Evolutionary conservation across 2,113 vertebrate species (phyloP).

Genomic region (Zosterops lateralis): DNA sequence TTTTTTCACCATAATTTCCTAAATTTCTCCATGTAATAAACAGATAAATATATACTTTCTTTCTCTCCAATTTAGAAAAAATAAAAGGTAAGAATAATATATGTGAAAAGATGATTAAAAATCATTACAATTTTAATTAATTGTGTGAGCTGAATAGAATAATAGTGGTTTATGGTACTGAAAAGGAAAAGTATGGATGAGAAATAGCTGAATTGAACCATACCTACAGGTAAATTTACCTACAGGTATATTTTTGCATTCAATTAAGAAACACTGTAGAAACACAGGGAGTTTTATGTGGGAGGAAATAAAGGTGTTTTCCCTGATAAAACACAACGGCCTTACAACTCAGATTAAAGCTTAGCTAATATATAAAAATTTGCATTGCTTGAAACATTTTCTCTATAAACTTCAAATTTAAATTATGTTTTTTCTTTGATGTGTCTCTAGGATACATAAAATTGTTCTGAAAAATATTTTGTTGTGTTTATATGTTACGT

Average conservation of each 20-base stretch:
- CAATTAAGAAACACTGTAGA: neutral
- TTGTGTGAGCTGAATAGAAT: neutral
- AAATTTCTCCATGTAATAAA: neutral
- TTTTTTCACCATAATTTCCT: neutral
- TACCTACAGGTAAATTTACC: neutral
- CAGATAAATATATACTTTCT: neutral
- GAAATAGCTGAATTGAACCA: neutral
- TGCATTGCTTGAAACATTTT: neutral
- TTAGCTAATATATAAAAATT: neutral
- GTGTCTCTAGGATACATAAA: neutral
- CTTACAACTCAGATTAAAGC: neutral
- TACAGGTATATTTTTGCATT: neutral
- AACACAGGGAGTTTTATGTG: neutral
- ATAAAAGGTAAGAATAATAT: neutral
- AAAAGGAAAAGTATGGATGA: neutral
- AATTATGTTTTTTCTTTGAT: neutral
- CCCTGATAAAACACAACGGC: neutral
- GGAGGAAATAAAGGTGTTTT: neutral
- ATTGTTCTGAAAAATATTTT: neutral
- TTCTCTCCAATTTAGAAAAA: neutral
- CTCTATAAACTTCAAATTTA: neutral
- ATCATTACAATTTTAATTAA: neutral
- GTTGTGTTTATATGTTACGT: neutral
- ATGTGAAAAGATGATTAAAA: neutral
- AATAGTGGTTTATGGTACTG: neutral